Base-by-base conservation (phyloP, 2,888 invertebrate genomes). In the Agrotis segetum region DNA sequence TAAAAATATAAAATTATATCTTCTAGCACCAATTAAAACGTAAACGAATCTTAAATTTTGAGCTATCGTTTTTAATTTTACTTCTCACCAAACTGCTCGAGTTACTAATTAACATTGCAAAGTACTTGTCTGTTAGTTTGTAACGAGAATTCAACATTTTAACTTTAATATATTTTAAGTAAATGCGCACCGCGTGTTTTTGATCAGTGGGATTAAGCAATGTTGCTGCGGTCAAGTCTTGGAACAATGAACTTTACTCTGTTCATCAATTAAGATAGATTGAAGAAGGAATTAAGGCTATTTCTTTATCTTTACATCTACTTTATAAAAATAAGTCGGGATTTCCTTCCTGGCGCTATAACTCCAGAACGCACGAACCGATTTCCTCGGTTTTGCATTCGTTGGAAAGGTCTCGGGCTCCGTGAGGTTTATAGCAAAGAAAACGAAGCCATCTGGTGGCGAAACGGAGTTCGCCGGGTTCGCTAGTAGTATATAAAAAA, bases 91-190 rank as follows among this genome's bases (percentile, higher is more conserved):
- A 24, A 62, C 73, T n/a, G 13, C 59, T 56, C 17, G 34, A 55
- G 75, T 50, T 64, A 65, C 14, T 75, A 16, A 79, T 75, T 79
- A 79, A 67, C 62, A 71, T 79, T 76, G 71, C 79, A 55, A 71
- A 71, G 66, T 67, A 78, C 59, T 74, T 70, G 47, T 69, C 62
- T 34, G 64, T 77, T 52, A 75, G 61, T 79, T 79, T 17, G 67
- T 71, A 62, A 62, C 71, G 19, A 62, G 75, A 79, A 76, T 79
- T 76, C 47, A 71, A 76, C 40, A 67, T 58, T 65, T 67, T 21
- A 71, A 67, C 34, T 75, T 21, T 24, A 62, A 21, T 61, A 65
- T 64, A 46, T 40, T 11, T 40, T 40, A 40, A 40, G 47, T 60
- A 56, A 73, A 52, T 60, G 50, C 13, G 19, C 55, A 65, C 19